Base-by-base conservation (phyloP, 1,140 invertebrate genomes). In the Cardiocondyla obscurior region DNA sequence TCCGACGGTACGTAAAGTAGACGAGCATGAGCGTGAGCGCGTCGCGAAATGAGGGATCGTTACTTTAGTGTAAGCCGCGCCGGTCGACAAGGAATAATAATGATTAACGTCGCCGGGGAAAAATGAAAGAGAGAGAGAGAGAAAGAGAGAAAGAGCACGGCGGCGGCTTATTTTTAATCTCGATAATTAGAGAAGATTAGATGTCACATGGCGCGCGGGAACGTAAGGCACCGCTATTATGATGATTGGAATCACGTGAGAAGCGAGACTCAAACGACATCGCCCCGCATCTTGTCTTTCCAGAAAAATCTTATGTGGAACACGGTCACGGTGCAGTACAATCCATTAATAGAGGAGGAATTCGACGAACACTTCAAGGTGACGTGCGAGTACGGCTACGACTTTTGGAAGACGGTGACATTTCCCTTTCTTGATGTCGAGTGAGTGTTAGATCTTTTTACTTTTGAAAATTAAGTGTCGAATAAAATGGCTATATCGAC, bases 281-380 rank as follows among this genome's bases (percentile, higher is more conserved):
- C 7, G 19, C 64, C 64, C 64, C 60, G n/a, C 28, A 16, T 57
- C 3, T 51, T 22, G 25, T 64, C 92, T 64, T 94, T 72, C 19
- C 93, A 97, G 96, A 97, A 98, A 96, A 98, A 98, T 93, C 96
- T 98, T 84, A 98, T 98, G 98, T 98, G 98, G 98, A 99, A 99
- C 92, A 99, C 98, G 1, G 96, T 98, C 49, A 98, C 97, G 1
- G 97, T 98, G 28, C 98, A 99, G 90, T 99, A 99, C 93, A 99
- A 98, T 94, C 96, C 98, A 0, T 92, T 98, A 62, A 99, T 99
- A 81, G 98, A 99, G 92, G 98, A 98, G 92, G 98, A 99, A 91
- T 97, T 97, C 94, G 98, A 99, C 93, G 98, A 99, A 89, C 98
- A 99, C 90, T 99, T 98, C 92, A 98, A 98, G 94, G 98, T 99